Conservation (phyloP, 53 echinoderm and acorn worm genomes). For the Echinarachnius parma region DNA sequence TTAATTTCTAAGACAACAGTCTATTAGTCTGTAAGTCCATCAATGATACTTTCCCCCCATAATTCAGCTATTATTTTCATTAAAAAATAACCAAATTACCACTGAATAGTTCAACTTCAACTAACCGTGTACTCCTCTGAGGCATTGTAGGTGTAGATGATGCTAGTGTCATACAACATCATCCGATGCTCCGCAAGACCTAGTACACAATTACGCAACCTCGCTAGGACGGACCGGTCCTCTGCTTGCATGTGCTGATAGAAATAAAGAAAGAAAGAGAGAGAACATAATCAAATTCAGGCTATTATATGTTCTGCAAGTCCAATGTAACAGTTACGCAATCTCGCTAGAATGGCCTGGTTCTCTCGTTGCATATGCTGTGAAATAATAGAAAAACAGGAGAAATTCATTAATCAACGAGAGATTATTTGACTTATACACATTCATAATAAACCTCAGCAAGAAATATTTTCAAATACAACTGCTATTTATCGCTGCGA, state of each 20-base stretch:
- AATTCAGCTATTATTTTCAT: too few relatives aligned
- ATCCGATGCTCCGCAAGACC: constrained; percentile 79
- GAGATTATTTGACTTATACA: too few relatives aligned
- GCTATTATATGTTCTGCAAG: constrained; percentile 60
- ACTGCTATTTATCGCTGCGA: too few relatives aligned
- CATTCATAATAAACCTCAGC: too few relatives aligned
- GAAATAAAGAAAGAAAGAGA: not conserved
- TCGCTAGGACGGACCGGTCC: constrained; percentile 74
- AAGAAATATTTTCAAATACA: too few relatives aligned
- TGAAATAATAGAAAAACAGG: too few relatives aligned
- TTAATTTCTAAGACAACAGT: too few relatives aligned
- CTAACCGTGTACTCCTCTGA: constrained; percentile 55
- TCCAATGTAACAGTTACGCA: constrained; percentile 86
- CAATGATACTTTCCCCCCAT: too few relatives aligned
- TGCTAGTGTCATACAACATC: constrained; percentile 92
- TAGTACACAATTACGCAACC: constrained; percentile 85
- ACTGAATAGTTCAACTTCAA: not conserved
- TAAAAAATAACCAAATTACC: not conserved
- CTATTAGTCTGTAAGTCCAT: too few relatives aligned
- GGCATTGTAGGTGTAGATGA: constrained; percentile 78
- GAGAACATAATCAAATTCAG: not conserved
- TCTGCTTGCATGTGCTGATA: constrained; percentile 70
- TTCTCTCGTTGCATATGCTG: too few relatives aligned
- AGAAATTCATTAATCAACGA: too few relatives aligned
- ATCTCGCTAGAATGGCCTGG: constrained; percentile 67